phyloP scores from a whole-genome alignment of 1,140 invertebrate species.

The Neuroterus valhalla region DNA sequence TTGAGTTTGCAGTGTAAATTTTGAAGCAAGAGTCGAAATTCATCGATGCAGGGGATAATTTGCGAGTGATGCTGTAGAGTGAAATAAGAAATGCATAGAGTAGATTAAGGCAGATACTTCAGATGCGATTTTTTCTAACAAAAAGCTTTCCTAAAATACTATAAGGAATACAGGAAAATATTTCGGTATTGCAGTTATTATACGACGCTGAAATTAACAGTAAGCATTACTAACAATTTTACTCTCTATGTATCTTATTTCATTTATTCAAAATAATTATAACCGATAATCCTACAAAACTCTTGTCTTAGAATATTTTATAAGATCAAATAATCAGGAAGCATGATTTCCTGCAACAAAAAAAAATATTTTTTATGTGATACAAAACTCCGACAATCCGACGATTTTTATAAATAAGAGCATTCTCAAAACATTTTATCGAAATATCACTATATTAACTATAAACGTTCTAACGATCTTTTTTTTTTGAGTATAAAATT shows the following conservation, averaged over 20 bases:
- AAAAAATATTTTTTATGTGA: too few relatives aligned
- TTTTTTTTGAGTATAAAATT: too few relatives aligned
- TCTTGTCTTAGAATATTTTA: too few relatives aligned
- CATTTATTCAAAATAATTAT: background rate
- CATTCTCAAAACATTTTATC: too few relatives aligned
- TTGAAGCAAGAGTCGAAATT: background rate
- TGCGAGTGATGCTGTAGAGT: constrained; percentile 4
- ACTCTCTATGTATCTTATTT: background rate
- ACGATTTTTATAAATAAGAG: too few relatives aligned
- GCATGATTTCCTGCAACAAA: too few relatives aligned
- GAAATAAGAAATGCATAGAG: constrained; percentile 22
- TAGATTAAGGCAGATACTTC: constrained; percentile 2
- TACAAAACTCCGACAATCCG: too few relatives aligned
- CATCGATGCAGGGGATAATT: constrained; percentile 13
- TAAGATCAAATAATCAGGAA: too few relatives aligned
- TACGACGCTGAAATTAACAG: background rate
- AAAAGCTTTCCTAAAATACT: constrained; percentile 2
- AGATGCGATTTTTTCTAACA: background rate
- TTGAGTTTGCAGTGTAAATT: too few relatives aligned
- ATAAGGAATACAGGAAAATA: background rate
- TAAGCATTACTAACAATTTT: background rate
- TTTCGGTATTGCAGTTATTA: background rate
- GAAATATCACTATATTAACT: too few relatives aligned
- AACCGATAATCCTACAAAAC: too few relatives aligned
- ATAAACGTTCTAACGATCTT: too few relatives aligned